Base-by-base conservation (phyloP, 2,888 invertebrate genomes). In the Lycophotia porphyrea region DNA sequence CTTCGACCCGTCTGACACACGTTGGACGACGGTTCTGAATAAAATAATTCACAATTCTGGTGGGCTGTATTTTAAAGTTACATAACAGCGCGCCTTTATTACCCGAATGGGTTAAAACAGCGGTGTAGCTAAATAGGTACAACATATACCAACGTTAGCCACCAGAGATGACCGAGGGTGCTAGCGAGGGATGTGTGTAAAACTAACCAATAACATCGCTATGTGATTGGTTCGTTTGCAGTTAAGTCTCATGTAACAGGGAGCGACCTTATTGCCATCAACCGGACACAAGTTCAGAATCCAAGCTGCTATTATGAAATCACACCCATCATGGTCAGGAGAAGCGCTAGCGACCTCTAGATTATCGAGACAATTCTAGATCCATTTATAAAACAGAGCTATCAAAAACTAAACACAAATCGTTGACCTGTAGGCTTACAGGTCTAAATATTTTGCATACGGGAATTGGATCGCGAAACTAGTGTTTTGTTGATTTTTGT, bases 41-140 rank as follows among this genome's bases (percentile, higher is more conserved):
- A 76, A 84, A 77, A 84, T 80, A 74, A 84, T 77, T 84, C 69
- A 69, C 47, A 74, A 80, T 74, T 80, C 77, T 60, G n/a, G 60
- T 60, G 71, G 60, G 21, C 0, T 15, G 31, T 75, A 63, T 44
- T 31, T 18, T 39, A 63, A 39, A 63, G 39, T 39, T 63, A 63
- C 8, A 27, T 39, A 63, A 63, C 63, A 27, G 24, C 3, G 3
- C 36, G 39, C 18, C 3, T 27, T 63, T 27, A 63, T n/a, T 39
- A 39, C 39, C n/a, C n/a, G 1, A 18, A 18, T 39, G 18, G 63
- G 63, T 63, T 63, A n/a, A 15, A 39, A 39, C 15, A 39, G 39
- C n/a, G 63, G n/a, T 39, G 4, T 63, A 15, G 8, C 2, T 36
- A 39, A n/a, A 39, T 36, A 39, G 0, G 21, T 63, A 63, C 34